Conservation (phyloP, 1,140 invertebrate genomes). For the Aphelinus atriplicis region DNA sequence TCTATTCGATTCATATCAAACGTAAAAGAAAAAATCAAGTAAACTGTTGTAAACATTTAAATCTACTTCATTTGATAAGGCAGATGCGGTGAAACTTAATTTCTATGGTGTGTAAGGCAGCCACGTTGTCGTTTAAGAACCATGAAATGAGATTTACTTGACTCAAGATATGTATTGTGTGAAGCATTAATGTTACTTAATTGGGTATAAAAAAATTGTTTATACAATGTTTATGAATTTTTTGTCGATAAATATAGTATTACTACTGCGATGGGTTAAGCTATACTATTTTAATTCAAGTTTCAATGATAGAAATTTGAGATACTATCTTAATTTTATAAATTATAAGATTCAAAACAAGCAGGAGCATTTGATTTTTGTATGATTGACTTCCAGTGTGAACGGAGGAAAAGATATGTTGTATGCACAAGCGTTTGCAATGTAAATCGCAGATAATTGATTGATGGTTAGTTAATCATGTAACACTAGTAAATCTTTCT, state of each 20-base stretch:
- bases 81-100: constrained; percentile 1
- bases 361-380: not conserved
- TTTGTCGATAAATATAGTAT: constrained; percentile 20
- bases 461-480: constrained; percentile 25
- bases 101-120: constrained; percentile 4
- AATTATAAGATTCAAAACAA: not conserved
- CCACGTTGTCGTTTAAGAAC: constrained; percentile 12
- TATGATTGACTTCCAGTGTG: constrained; percentile 3
- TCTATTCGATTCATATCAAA: constrained; percentile 29
- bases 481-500: constrained; percentile 7
- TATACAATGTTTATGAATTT: constrained; percentile 26
- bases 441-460: constrained; percentile 21
- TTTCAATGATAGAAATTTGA: not conserved
- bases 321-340: constrained; percentile 5
- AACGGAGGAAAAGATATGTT: not conserved
- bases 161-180: not conserved
- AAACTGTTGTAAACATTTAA: constrained; percentile 7
- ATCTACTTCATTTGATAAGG: not conserved
- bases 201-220: not conserved
- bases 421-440: constrained; percentile 18
- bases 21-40: constrained; percentile 42
- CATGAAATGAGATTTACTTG: constrained; percentile 13
- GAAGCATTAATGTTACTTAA: not conserved
- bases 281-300: no score
- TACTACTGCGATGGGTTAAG: not conserved